Conservation (phyloP, 2,797 vertebrate species). For the Enteromius anoplus region DNA sequence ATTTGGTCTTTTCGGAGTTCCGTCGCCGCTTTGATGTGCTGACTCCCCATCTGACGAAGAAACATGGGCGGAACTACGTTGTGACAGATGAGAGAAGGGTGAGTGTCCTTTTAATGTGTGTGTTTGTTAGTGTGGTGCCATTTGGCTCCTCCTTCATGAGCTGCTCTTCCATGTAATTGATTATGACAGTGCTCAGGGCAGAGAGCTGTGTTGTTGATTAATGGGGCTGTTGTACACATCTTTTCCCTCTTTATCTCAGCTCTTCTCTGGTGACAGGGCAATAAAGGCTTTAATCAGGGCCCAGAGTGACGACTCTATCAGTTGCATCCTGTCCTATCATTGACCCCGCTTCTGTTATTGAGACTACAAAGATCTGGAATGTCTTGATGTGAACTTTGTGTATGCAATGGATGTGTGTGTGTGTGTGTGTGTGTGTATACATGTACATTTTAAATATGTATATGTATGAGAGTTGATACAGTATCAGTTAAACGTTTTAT, state of each 20-base stretch:
- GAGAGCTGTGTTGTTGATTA: constrained; percentile 73
- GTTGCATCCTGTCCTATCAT: constrained; percentile 17
- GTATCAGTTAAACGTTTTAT: background rate
- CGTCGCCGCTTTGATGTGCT: constrained; percentile 93
- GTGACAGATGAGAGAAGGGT: constrained; percentile 94
- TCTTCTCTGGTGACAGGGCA: constrained; percentile 52
- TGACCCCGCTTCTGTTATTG: constrained; percentile 34
- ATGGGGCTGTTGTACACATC: constrained; percentile 67
- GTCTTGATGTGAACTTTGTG: background rate
- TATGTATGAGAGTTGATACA: too few species aligned
- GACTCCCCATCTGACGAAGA: constrained; percentile 93
- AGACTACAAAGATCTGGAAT: constrained; percentile 18
- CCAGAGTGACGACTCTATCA: constrained; percentile 52
- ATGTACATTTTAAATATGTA: background rate
- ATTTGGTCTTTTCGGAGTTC: constrained; percentile 97
- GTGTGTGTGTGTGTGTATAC: background rate
- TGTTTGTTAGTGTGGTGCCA: background rate
- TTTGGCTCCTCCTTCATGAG: constrained; percentile 50
- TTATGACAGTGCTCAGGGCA: constrained; percentile 75
- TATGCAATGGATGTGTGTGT: background rate
- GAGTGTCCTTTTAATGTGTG: constrained; percentile 54
- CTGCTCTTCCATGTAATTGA: constrained; percentile 76
- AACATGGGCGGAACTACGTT: constrained; percentile 91
- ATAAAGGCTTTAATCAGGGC: constrained; percentile 59
- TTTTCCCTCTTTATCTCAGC: constrained; percentile 47